Base-by-base conservation (phyloP, 2,113 vertebrate genomes). In the Tragulus kanchil region DNA sequence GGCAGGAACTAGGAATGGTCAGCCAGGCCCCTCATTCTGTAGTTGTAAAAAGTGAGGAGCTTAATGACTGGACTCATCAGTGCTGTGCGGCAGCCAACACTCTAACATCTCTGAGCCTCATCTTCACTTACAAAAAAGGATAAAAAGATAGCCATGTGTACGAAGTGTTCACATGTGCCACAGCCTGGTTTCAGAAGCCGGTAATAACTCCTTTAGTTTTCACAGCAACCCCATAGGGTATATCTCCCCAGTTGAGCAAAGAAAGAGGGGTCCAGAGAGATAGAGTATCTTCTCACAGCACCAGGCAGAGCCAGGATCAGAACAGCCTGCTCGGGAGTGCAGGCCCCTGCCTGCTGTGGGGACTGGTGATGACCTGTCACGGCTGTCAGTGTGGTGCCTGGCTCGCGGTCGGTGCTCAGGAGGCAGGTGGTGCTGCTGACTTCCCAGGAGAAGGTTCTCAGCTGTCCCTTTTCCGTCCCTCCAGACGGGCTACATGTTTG, bases 401-500 rank as follows among this genome's bases (percentile, higher is more conserved):
- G 77, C 85, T 50, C 21, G 0, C 8, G 0, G 64, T 54, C 7
- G 2, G 26, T 10, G 0, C 2, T 81, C 13, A 0, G 48, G 45
- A 15, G 3, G 11, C 6, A 28, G 5, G 31, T 31, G 15, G 1
- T 10, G 25, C 45, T 4, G 1, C 75, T 15, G 0, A 36, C 23
- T 48, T 45, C 15, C 42, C 4, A 0, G 1, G 5, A 19, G 14
- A 14, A 92, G 50, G 61, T 59, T 61, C 45, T 89, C 94, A 92
- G 1, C 50, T 69, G 14, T 82, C 78, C 65, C 26, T 85, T 78
- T 95, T 95, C 89, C 82, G 16, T 90, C 25, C 12, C 17, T 95
- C 42, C 97, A 99, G 99, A 99, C 99, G 0, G 99, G 99, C 97
- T 99, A 99, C 98, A 99, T 99, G 99, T 99, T 99, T 2, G 99